Evolutionary conservation across 1,140 invertebrate species (phyloP).

Genomic region (Linepithema humile): DNA sequence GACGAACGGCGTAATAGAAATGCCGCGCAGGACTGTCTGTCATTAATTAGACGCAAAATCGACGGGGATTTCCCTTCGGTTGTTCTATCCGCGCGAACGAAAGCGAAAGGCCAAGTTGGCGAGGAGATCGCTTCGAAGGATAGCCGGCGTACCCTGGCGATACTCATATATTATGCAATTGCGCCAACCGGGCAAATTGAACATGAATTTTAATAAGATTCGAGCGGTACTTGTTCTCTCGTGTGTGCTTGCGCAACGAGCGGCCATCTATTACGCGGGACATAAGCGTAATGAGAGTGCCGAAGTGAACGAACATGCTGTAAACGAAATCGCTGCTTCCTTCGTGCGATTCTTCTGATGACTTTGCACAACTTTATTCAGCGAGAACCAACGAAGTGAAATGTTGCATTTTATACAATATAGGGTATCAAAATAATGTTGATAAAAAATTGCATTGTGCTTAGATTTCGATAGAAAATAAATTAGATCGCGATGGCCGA

Average conservation of each 20-base stretch:
- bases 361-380: not conserved
- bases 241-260: conserved; percentile 10
- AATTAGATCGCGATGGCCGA: not conserved
- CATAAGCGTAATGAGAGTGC: conserved; percentile 36
- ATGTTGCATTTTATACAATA: not conserved
- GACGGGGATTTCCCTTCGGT: not conserved
- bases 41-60: conserved; percentile 48
- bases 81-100: conserved; percentile 13
- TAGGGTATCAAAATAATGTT: not conserved
- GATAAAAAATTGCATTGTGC: not conserved
- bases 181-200: conserved; percentile 54
- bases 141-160: conserved; percentile 51
- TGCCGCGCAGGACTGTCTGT: conserved; percentile 1
- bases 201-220: conserved; percentile 66
- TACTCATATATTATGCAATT: conserved; percentile 58
- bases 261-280: conserved; percentile 29
- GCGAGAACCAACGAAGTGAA: not conserved
- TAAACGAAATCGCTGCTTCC: conserved; percentile 41
- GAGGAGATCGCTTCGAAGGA: conserved; percentile 64
- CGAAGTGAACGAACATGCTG: conserved; percentile 44
- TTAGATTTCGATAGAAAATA: not conserved
- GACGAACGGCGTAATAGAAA: conserved; percentile 23
- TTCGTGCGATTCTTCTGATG: not conserved
- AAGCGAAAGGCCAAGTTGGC: conserved; percentile 63
- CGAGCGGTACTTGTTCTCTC: conserved; percentile 23